Conservation (phyloP, 2,113 vertebrate genomes). For the Dipodomys merriami region DNA sequence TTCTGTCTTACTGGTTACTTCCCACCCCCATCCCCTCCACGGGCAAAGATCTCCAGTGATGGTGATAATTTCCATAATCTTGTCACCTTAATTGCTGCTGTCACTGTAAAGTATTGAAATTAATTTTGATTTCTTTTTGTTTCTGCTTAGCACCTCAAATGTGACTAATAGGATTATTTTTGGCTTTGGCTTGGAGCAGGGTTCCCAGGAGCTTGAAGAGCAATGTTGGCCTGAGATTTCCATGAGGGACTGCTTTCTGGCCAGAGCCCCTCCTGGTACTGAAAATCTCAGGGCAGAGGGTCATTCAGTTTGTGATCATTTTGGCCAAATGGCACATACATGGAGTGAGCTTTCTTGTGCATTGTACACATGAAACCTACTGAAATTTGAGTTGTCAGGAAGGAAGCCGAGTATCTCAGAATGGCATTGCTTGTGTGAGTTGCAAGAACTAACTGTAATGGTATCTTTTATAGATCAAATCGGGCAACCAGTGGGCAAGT, state of each 20-base stretch:
- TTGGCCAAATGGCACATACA: not conserved
- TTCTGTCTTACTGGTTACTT: slow-evolving; percentile 21
- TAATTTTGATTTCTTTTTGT: slow-evolving; percentile 83
- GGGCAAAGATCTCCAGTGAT: slow-evolving; percentile 62
- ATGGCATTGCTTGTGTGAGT: not conserved
- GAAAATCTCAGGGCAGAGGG: slow-evolving; percentile 4
- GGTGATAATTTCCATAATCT: slow-evolving; percentile 75
- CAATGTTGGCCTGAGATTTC: slow-evolving; percentile 12
- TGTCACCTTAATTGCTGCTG: slow-evolving; percentile 82
- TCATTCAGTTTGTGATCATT: not conserved
- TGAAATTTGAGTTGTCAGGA: not conserved
- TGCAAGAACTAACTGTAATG: not conserved
- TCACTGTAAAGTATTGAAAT: slow-evolving; percentile 76
- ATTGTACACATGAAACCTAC: not conserved
- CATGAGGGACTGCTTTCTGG: not conserved
- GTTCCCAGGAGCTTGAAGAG: slow-evolving; percentile 18
- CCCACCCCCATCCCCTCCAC: not conserved
- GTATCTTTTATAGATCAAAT: not conserved
- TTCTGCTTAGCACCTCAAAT: slow-evolving; percentile 72
- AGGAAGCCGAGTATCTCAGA: not conserved
- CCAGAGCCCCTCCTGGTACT: not conserved
- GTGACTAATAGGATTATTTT: slow-evolving; percentile 81
- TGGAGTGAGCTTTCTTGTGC: not conserved
- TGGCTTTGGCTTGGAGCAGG: slow-evolving; percentile 60
- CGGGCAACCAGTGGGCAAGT: not conserved